phyloP scores from a whole-genome alignment of 1,140 invertebrate genomes.

The Sinella curviseta region DNA sequence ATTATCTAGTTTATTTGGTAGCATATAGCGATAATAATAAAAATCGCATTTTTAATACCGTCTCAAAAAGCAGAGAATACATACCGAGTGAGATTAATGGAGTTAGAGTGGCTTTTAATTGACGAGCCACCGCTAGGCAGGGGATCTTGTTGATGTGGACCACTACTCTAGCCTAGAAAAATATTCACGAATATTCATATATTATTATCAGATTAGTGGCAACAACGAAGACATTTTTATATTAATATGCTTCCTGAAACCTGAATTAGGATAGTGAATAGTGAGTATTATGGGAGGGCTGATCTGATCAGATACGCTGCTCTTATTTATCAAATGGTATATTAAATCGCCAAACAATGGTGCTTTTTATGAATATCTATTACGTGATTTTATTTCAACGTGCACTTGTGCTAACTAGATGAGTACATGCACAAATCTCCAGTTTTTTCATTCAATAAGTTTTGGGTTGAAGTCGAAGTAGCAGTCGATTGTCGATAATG shows the following conservation, averaged over 20 bases:
- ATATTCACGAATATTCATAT: too few relatives aligned
- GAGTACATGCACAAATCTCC: neutral
- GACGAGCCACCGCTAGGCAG: neutral
- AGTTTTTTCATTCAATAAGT: neutral
- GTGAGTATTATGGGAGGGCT: neutral
- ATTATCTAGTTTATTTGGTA: too few relatives aligned
- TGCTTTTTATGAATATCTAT: neutral
- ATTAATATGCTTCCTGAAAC: neutral
- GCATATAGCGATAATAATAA: too few relatives aligned
- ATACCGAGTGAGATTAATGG: neutral
- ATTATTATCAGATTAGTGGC: too few relatives aligned
- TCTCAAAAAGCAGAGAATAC: neutral
- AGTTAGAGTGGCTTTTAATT: neutral
- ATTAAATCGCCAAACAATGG: neutral
- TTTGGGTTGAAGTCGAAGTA: neutral
- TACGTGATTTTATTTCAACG: neutral
- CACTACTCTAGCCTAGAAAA: too few relatives aligned
- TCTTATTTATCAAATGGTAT: neutral
- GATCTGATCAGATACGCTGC: neutral
- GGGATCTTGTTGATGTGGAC: neutral
- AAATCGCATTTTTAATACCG: neutral
- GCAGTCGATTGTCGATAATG: neutral
- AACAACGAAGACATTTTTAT: too few relatives aligned
- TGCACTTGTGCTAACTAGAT: neutral
- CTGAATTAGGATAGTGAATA: neutral